phyloP scores from a whole-genome alignment of 2,888 invertebrate genomes.

The Megalurothrips usitatus region DNA sequence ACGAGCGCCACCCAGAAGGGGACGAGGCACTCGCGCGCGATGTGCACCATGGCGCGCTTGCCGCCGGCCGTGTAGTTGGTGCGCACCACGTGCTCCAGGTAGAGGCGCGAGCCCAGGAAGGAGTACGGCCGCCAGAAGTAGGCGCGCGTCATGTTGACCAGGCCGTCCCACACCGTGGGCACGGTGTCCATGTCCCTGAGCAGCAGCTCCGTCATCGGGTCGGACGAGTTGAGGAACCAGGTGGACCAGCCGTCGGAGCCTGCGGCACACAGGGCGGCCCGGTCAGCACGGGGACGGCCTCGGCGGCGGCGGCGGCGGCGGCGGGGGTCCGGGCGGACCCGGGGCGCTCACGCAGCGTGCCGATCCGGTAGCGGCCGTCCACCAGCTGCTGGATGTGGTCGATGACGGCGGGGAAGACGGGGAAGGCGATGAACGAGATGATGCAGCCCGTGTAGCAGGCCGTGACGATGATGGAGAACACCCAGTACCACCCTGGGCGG shows the following conservation, averaged over 20 bases:
- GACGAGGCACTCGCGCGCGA: conserved; percentile 69
- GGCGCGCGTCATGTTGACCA: conserved; percentile 67
- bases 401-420: conserved; percentile 68
- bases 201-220: conserved; percentile 57
- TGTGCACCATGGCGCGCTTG: conserved; percentile 52
- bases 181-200: conserved; percentile 65
- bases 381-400: conserved; percentile 64
- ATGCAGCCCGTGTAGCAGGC: conserved; percentile 80
- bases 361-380: conserved; percentile 63
- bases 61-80: conserved; percentile 58
- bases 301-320: neutral
- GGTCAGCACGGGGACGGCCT: neutral
- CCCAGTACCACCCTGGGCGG: conserved; percentile 66
- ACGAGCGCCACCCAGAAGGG: conserved; percentile 64
- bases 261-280: conserved; percentile 41
- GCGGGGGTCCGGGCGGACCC: neutral
- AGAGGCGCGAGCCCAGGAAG: conserved; percentile 67
- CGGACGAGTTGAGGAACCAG: conserved; percentile 68
- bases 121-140: conserved; percentile 66
- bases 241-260: conserved; percentile 71
- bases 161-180: conserved; percentile 60
- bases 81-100: conserved; percentile 66
- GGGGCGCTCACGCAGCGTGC: conserved; percentile 59
- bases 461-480: conserved; percentile 80
- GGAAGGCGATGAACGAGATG: conserved; percentile 76